Conservation (phyloP, 2,797 vertebrate species). For the Macropus fuliginosus region DNA sequence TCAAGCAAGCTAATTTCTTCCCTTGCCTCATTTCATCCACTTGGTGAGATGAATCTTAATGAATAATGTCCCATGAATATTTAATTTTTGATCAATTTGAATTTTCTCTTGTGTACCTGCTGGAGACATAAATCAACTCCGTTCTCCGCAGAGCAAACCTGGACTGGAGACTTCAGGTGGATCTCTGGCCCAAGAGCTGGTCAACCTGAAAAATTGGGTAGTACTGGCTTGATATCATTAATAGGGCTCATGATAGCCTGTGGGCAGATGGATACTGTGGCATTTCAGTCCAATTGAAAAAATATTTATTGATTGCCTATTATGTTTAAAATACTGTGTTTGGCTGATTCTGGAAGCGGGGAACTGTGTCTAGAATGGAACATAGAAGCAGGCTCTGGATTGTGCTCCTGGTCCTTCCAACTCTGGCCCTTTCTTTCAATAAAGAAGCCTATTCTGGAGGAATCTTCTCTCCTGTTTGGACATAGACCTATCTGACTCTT, state of each 20-base stretch:
- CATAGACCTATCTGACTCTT: not conserved
- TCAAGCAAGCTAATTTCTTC: slow-evolving; percentile 93
- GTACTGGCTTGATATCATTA: not conserved
- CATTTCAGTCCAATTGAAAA: not conserved
- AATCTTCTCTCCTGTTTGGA: not conserved
- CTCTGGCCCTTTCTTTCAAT: not conserved
- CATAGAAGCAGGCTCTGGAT: not conserved
- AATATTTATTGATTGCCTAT: not conserved
- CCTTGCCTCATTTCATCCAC: slow-evolving; percentile 90
- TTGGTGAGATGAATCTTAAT: slow-evolving; percentile 91
- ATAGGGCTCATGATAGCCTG: not conserved
- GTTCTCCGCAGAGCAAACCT: slow-evolving; percentile 58
- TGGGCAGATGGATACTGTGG: not conserved
- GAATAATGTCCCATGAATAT: slow-evolving; percentile 89
- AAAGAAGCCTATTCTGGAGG: not conserved
- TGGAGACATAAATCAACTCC: slow-evolving; percentile 77
- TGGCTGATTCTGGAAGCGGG: not conserved
- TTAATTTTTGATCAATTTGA: slow-evolving; percentile 88
- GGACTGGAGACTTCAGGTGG: slow-evolving; percentile 52
- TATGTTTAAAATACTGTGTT: not conserved
- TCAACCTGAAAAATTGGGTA: not conserved
- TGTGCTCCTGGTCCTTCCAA: not conserved
- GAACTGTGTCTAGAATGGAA: not conserved
- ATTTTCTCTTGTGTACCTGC: slow-evolving; percentile 83
- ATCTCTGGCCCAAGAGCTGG: slow-evolving; percentile 12